These are phyloP conservation scores for Pasiphila rectangulata DNA, from an alignment of 2,888 invertebrate species.

Conservation along the genomic window DNA sequence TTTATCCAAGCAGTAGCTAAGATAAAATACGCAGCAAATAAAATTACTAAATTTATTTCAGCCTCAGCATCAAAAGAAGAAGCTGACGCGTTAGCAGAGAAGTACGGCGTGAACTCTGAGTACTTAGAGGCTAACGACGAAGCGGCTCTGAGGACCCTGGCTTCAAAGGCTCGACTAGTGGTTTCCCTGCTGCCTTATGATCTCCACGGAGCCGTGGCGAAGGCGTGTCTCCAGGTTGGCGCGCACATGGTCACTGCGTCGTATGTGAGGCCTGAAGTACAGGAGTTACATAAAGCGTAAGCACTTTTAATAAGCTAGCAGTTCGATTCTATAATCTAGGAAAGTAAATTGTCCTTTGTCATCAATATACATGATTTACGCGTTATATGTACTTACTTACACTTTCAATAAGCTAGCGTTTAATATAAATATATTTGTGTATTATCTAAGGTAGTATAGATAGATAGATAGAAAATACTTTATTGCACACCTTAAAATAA, in stretches of 20 bases:
- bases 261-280: conserved; percentile 93
- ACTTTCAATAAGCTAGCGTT: too few relatives aligned
- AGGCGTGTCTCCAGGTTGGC: conserved; percentile 90
- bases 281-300: conserved; percentile 87
- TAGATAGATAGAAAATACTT: too few relatives aligned
- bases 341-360: too few relatives aligned
- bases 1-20: not conserved
- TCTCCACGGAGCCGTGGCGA: conserved; percentile 92
- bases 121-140: conserved; percentile 91
- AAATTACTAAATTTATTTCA: too few relatives aligned
- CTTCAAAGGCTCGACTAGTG: conserved; percentile 87
- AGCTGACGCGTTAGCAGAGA: conserved; percentile 89
- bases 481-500: too few relatives aligned
- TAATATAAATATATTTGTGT: too few relatives aligned
- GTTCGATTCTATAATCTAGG: too few relatives aligned
- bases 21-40: too few relatives aligned
- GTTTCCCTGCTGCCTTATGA: conserved; percentile 95
- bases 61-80: conserved; percentile 93
- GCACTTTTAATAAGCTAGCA: too few relatives aligned
- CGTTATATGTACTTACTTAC: too few relatives aligned
- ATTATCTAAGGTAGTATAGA: too few relatives aligned
- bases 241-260: conserved; percentile 98
- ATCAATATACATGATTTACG: too few relatives aligned
- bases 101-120: conserved; percentile 89
- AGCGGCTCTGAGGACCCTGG: conserved; percentile 84